Conservation (phyloP, 2,888 invertebrate species). For the Lasioglossum zephyrum region DNA sequence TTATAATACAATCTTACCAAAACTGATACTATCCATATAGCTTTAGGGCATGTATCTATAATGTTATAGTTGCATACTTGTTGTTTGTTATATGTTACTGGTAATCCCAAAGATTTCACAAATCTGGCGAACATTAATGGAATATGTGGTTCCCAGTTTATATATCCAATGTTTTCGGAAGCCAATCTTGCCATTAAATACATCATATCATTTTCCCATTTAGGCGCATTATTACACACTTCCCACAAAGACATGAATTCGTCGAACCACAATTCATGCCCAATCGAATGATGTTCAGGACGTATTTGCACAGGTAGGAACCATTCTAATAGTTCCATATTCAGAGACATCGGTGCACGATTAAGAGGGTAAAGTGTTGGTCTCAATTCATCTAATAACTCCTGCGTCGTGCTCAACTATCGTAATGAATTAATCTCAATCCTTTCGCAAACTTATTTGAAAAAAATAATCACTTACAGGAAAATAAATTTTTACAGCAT, state of each 20-base stretch:
- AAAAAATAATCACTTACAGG: conserved; percentile 83
- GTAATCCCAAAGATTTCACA: conserved; percentile 90
- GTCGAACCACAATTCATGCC: conserved; percentile 92
- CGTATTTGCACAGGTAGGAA: conserved; percentile 92
- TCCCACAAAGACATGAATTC: conserved; percentile 92
- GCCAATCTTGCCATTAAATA: conserved; percentile 91
- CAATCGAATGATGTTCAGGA: conserved; percentile 87
- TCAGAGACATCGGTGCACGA: conserved; percentile 84
- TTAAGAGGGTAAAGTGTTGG: conserved; percentile 92
- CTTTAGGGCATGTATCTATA: conserved; percentile 84
- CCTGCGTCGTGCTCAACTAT: conserved; percentile 91
- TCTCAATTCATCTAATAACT: conserved; percentile 93
- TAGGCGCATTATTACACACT: conserved; percentile 89
- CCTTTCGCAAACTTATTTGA: conserved; percentile 11
- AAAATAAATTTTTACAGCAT: conserved; percentile 78
- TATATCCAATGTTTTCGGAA: conserved; percentile 90
- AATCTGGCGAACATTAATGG: conserved; percentile 91
- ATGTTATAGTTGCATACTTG: conserved; percentile 86
- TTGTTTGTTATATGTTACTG: conserved; percentile 91
- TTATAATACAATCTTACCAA: conserved; percentile 83
- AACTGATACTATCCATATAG: conserved; percentile 86
- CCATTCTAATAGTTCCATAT: conserved; percentile 88
- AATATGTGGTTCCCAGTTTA: conserved; percentile 95
- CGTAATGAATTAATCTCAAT: conserved; percentile 62
- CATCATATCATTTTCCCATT: conserved; percentile 90